Percentiles rank a stretch among this genome's conserved stretches.
Conservation (phyloP, 2,888 invertebrate genomes). For the Amaurobius ferox region DNA sequence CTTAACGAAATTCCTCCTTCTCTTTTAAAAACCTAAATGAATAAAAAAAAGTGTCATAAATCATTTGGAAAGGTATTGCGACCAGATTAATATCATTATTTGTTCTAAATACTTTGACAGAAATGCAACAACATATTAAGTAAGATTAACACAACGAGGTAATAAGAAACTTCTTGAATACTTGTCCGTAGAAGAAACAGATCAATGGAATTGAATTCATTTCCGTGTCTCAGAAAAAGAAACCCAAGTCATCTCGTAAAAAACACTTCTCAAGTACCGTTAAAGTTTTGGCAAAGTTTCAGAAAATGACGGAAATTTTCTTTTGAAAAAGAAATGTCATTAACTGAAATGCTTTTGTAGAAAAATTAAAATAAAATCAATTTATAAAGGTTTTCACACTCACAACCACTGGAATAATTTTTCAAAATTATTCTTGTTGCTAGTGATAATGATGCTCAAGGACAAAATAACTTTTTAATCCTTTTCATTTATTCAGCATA, state of each 20-base stretch:
- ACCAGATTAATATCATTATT: not conserved
- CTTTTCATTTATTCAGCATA: too few species aligned
- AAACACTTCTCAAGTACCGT: constrained; percentile 7
- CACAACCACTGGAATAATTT: not conserved
- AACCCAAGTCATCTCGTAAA: not conserved
- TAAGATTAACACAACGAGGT: not conserved
- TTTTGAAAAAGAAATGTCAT: not conserved
- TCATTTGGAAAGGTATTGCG: too few species aligned
- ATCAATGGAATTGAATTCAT: constrained; percentile 13
- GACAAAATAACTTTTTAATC: too few species aligned
- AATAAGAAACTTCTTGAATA: constrained; percentile 5
- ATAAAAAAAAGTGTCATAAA: too few species aligned
- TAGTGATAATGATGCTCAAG: not conserved
- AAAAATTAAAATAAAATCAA: constrained; percentile 9
- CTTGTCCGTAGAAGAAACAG: not conserved
- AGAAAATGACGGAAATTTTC: constrained; percentile 1
- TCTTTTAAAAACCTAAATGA: too few species aligned
- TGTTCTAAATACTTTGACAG: not conserved
- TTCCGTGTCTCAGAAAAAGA: not conserved
- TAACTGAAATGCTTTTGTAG: not conserved
- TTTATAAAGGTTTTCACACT: not conserved
- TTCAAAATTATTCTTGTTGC: not conserved
- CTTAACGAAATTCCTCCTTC: too few species aligned
- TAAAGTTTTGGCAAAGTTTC: constrained; percentile 13
- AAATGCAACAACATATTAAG: not conserved